Conservation (phyloP, 2,888 invertebrate genomes). For the Mythimna pallens region DNA sequence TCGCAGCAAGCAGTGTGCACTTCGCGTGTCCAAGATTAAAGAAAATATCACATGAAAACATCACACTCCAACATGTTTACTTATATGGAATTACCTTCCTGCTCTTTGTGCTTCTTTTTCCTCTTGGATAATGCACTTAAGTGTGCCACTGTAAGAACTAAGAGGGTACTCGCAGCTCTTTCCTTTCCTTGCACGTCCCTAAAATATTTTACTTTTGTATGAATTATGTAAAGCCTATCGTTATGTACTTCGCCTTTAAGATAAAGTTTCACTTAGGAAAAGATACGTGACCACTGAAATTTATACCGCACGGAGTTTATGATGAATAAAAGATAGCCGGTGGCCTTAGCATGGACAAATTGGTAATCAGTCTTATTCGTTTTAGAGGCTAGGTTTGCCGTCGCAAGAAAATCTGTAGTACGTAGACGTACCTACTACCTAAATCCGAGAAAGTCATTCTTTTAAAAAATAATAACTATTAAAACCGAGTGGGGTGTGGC, state of each 20-base stretch:
- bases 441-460: background rate
- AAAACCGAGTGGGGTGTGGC: background rate
- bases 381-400: background rate
- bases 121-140: constrained; percentile 43
- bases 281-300: constrained; percentile 48
- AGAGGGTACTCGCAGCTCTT: constrained; percentile 38
- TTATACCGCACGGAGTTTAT: constrained; percentile 16
- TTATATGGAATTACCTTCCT: constrained; percentile 26
- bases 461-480: background rate
- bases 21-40: background rate
- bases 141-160: constrained; percentile 12
- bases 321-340: constrained; percentile 36
- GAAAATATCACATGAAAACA: constrained; percentile 26
- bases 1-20: constrained; percentile 13
- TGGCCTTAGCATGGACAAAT: background rate
- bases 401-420: background rate
- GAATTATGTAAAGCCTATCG: constrained; percentile 51
- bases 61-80: constrained; percentile 1
- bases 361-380: constrained; percentile 6
- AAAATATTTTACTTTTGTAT: constrained; percentile 47
- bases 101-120: constrained; percentile 32
- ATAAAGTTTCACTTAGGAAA: constrained; percentile 48
- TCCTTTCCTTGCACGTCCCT: constrained; percentile 34
- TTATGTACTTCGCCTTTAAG: constrained; percentile 40
- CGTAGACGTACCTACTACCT: background rate